Evolutionary conservation across 2,888 invertebrate genomes (phyloP).

Genomic region (Geotrupes spiniger): DNA sequence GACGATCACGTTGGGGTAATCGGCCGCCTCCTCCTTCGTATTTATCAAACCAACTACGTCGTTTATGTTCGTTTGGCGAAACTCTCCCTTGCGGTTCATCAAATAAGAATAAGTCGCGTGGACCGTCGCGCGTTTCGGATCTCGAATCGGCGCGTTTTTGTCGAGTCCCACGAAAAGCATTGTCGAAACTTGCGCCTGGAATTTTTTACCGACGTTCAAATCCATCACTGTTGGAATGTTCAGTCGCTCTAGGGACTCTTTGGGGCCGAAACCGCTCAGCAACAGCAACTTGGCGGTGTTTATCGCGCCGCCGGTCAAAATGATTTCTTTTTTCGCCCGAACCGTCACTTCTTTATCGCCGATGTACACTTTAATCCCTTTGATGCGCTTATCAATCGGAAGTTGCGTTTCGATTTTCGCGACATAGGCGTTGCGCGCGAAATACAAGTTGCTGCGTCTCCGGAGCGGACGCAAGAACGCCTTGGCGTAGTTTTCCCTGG

Average conservation of each 20-base stretch:
- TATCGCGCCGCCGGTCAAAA: constrained; percentile 62
- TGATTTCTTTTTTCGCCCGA: constrained; percentile 55
- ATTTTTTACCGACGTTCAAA: constrained; percentile 42
- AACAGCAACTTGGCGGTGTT: constrained; percentile 62
- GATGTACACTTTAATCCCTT: constrained; percentile 48
- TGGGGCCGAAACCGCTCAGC: constrained; percentile 58
- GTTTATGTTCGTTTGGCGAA: constrained; percentile 46
- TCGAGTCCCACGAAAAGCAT: constrained; percentile 29
- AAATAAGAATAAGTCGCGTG: constrained; percentile 51
- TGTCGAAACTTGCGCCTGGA: constrained; percentile 46
- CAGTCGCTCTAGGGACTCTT: constrained; percentile 41
- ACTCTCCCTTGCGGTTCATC: constrained; percentile 52
- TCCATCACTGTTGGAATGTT: constrained; percentile 35
- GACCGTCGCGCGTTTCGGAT: constrained; percentile 11
- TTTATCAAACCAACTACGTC: constrained; percentile 54
- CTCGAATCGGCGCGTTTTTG: not conserved
- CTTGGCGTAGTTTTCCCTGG: constrained; percentile 79
- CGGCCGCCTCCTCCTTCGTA: constrained; percentile 46
- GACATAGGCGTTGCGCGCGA: constrained; percentile 73
- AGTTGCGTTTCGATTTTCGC: constrained; percentile 64
- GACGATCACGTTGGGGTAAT: constrained; percentile 32
- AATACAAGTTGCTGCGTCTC: constrained; percentile 67
- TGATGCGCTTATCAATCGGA: constrained; percentile 41
- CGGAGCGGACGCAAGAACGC: constrained; percentile 68
- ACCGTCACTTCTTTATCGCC: constrained; percentile 33